Conservation (phyloP, 2,797 vertebrate species). For the Psittacula derbiana region DNA sequence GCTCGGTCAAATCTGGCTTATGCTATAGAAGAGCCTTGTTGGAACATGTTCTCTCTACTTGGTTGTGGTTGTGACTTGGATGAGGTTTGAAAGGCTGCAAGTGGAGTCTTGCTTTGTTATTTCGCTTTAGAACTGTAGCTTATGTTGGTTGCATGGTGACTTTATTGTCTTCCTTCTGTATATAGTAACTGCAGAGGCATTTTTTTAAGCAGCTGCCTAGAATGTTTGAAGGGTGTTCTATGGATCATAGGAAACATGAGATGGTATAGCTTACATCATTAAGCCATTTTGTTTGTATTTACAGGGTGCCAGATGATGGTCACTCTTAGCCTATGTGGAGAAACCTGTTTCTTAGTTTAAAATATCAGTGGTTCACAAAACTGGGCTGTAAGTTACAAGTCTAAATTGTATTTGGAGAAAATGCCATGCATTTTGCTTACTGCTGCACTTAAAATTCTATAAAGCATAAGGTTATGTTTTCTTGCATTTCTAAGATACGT, state of each 20-base stretch:
- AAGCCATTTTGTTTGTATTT: neutral
- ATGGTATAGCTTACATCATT: neutral
- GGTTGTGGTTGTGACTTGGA: neutral
- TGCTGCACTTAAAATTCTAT: neutral
- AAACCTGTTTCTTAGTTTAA: neutral
- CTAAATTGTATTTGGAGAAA: neutral
- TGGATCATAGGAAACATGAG: neutral
- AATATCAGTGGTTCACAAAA: neutral
- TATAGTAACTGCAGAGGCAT: neutral
- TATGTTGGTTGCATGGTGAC: fast-evolving
- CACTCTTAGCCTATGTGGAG: neutral
- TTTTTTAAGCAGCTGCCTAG: neutral
- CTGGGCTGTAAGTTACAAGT: neutral
- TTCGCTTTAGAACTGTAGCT: neutral
- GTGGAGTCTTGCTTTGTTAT: neutral
- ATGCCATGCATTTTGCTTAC: neutral
- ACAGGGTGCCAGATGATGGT: neutral
- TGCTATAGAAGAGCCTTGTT: neutral
- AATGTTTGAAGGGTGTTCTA: neutral
- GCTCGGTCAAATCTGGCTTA: neutral
- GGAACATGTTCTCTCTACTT: neutral
- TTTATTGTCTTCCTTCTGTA: neutral
- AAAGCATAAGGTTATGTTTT: neutral
- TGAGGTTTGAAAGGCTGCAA: neutral
- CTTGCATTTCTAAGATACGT: neutral